phyloP scores from a whole-genome alignment of 2,888 invertebrate genomes.

The Malthinus seriepunctatus region DNA sequence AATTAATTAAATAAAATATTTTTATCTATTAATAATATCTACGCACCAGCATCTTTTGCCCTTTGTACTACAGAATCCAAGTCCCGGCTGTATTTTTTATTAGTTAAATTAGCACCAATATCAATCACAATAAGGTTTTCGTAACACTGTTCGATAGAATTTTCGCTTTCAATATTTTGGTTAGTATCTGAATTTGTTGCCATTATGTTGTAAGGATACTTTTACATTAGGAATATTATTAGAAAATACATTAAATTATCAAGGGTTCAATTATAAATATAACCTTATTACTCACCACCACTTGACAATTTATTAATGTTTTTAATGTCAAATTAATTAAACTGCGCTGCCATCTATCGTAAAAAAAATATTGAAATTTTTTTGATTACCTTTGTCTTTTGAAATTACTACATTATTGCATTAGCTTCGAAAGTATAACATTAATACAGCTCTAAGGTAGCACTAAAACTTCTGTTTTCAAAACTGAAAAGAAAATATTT shows the following conservation, averaged over 20 bases:
- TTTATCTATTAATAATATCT: background rate
- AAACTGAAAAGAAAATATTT: no score
- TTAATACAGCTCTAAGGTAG: no score
- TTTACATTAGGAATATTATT: background rate
- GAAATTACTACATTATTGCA: no score
- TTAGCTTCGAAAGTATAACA: no score
- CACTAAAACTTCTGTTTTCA: no score
- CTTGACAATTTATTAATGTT: no score
- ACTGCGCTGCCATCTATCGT: no score
- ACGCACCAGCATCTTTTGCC: conserved; percentile 86
- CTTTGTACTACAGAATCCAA: conserved; percentile 89
- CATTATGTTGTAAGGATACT: conserved; percentile 4
- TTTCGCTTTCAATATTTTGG: conserved; percentile 14
- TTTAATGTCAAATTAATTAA: no score
- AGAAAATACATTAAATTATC: conserved; percentile 3
- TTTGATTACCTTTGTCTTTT: no score
- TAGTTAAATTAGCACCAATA: conserved; percentile 90
- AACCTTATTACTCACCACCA: conserved; percentile 36
- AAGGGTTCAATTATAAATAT: conserved; percentile 32
- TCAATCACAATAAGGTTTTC: conserved; percentile 92
- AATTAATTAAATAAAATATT: background rate
- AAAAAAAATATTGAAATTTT: no score
- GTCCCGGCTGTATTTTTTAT: conserved; percentile 91
- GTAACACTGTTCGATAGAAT: conserved; percentile 75
- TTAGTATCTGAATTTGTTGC: conserved; percentile 16